Percentiles rank a stretch among this genome's conserved stretches.
These are phyloP conservation scores for Thaumetopoea pityocampa DNA, from an alignment of 1,140 invertebrate genomes.

Conservation along the genomic window DNA sequence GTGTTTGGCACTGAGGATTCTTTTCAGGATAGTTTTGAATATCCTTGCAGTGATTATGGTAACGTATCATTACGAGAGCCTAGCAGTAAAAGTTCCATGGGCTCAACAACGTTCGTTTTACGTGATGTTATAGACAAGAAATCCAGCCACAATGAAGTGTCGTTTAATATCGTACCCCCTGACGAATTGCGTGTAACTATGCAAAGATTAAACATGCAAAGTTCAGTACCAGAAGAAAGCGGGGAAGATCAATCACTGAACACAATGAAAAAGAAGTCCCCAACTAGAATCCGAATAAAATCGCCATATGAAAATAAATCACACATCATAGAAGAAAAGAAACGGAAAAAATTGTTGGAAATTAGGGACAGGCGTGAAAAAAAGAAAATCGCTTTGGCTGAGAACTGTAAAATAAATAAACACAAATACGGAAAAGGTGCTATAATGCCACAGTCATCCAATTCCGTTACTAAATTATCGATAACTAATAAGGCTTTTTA, in stretches of 20 bases:
- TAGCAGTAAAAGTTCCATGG: constrained; percentile 8
- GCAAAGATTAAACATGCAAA: constrained; percentile 40
- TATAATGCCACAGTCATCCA: constrained; percentile 45
- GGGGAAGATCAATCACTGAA: constrained; percentile 25
- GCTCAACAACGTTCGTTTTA: constrained; percentile 5
- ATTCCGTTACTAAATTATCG: constrained; percentile 60
- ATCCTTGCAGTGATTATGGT: constrained; percentile 11
- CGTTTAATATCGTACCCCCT: constrained; percentile 18
- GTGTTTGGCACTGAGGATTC: too few species aligned
- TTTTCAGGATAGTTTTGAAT: constrained; percentile 4
- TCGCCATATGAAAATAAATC: constrained; percentile 65
- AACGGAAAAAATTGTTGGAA: constrained; percentile 53
- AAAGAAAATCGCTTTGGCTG: constrained; percentile 44
- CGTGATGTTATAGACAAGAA: constrained; percentile 8
- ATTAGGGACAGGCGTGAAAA: constrained; percentile 54
- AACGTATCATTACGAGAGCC: constrained; percentile 5
- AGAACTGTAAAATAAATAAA: constrained; percentile 48
- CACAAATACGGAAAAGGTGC: constrained; percentile 39
- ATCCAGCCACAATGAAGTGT: constrained; percentile 4
- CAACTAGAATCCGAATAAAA: constrained; percentile 50
- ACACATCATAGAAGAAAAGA: constrained; percentile 52
- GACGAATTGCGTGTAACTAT: constrained; percentile 37
- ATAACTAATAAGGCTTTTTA: constrained; percentile 68
- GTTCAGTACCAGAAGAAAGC: constrained; percentile 42
- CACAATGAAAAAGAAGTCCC: constrained; percentile 40